Evolutionary conservation across 2,888 invertebrate genomes (phyloP).

Genomic region (Drosophila anceps): DNA sequence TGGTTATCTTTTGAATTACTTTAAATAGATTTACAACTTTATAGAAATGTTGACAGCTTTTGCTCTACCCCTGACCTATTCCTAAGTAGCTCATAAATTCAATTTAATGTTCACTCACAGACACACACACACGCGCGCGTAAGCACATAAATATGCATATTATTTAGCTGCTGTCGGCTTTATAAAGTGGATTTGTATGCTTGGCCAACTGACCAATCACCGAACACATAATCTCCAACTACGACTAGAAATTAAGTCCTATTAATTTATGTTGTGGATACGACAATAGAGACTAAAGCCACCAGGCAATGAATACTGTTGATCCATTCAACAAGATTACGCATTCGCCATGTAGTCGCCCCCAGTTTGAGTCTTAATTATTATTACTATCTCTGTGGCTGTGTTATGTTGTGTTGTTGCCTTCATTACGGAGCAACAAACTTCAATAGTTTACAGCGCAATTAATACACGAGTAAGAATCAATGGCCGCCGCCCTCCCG

Average conservation of each 20-base stretch:
- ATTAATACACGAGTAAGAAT: conserved; percentile 66
- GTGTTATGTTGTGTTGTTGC: conserved; percentile 14
- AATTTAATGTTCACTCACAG: conserved; percentile 32
- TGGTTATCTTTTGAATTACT: background rate
- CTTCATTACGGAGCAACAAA: conserved; percentile 36
- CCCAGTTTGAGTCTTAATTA: conserved; percentile 13
- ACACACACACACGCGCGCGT: background rate
- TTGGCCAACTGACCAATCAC: conserved; percentile 43
- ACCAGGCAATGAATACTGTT: conserved; percentile 49
- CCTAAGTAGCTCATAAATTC: conserved; percentile 46
- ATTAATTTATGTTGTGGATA: conserved; percentile 69
- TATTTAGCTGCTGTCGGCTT: conserved; percentile 61
- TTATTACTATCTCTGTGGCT: conserved; percentile 14
- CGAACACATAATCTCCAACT: background rate
- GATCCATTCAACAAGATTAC: conserved; percentile 72
- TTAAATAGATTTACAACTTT: conserved; percentile 9
- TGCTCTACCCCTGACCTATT: background rate
- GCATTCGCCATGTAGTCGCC: conserved; percentile 54
- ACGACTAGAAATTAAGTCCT: conserved; percentile 23
- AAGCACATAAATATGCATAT: conserved; percentile 65
- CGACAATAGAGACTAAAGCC: conserved; percentile 54
- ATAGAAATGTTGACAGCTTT: conserved; percentile 13
- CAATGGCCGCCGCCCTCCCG: conserved; percentile 40
- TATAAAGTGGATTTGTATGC: conserved; percentile 61
- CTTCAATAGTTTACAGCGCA: conserved; percentile 54